phyloP scores from a whole-genome alignment of 1,140 invertebrate species.

The Papilio machaon region DNA sequence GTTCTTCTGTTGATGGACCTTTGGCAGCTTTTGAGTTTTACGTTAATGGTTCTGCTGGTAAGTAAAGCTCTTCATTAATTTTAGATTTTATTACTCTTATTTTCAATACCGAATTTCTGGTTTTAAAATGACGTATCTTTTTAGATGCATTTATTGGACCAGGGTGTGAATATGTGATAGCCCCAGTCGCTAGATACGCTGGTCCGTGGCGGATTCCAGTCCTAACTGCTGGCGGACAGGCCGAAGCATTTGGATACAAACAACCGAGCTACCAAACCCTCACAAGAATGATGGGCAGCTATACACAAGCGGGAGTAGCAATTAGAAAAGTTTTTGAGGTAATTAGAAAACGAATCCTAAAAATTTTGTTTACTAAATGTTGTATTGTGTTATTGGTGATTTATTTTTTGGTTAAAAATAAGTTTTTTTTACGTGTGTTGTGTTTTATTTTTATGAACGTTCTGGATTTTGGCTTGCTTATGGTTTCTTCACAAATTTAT shows the following conservation, averaged over 20 bases:
- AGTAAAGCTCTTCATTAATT: conserved; percentile 46
- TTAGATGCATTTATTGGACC: conserved; percentile 94
- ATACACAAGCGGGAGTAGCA: conserved; percentile 88
- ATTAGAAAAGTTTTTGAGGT: conserved; percentile 81
- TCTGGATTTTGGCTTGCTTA: conserved; percentile 47
- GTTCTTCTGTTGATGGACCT: conserved; percentile 90
- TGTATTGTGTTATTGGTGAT: conserved; percentile 50
- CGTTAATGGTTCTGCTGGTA: conserved; percentile 86
- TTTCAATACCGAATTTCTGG: background rate
- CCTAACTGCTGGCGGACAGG: conserved; percentile 92
- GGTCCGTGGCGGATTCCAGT: conserved; percentile 94
- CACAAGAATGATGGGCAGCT: conserved; percentile 93
- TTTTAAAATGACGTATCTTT: conserved; percentile 44
- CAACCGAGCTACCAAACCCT: conserved; percentile 88
- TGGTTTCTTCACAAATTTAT: conserved; percentile 31
- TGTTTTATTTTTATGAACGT: conserved; percentile 58
- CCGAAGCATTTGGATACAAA: conserved; percentile 89
- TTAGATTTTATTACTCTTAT: background rate
- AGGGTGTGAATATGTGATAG: conserved; percentile 95
- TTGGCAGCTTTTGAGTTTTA: conserved; percentile 91
- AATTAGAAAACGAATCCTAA: conserved; percentile 49
- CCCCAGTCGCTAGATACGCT: conserved; percentile 93
- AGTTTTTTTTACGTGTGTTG: conserved; percentile 48
- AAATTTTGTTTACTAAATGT: conserved; percentile 49
- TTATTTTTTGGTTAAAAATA: conserved; percentile 51